Base-by-base conservation (phyloP, 2,113 vertebrate genomes). In the Pogonocichla stellata region DNA sequence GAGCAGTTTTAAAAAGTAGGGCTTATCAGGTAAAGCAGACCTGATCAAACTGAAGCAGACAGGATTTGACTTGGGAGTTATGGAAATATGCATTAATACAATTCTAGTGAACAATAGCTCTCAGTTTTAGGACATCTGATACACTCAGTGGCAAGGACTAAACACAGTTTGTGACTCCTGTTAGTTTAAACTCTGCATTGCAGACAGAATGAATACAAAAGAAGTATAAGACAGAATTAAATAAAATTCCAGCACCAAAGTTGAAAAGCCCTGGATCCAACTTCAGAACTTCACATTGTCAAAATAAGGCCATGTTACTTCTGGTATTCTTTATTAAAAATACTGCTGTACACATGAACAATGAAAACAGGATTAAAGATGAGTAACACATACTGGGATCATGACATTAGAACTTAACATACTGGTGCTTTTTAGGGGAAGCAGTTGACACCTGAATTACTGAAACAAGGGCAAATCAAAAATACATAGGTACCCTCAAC, bases 301-400 rank as follows among this genome's bases (percentile, higher is more conserved):
- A 96, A 96, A 91, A 86, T 75, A 88, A 81, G 73, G 75, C 94
- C 69, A 90, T 15, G 0, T 93, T 97, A 96, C 96, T 98, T 99
- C 98, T 99, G 98, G 97, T 99, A 99, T 99, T 99, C 99, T 99
- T 99, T 99, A 99, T 99, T 99, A 99, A 99, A 98, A 99, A 99
- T 99, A 99, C 99, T 99, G 99, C 99, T 99, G 99, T 99, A 99
- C 99, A 99, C 98, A 98, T 98, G 99, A 99, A 99, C 98, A 99
- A 99, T 98, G 98, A 98, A 98, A 98, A 98, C 94, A 98, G 95
- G 97, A 96, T 97, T 98, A 97, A 98, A 97, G 96, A 97, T 98
- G 98, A 98, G 93, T 97, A 98, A 98, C 97, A 97, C 97, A 98
- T 95, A 97, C 65, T 93, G 98, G 98, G 97, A 97, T 96, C 96